Evolutionary conservation across 1,140 invertebrate genomes (phyloP).

Genomic region (Euura lappo): DNA sequence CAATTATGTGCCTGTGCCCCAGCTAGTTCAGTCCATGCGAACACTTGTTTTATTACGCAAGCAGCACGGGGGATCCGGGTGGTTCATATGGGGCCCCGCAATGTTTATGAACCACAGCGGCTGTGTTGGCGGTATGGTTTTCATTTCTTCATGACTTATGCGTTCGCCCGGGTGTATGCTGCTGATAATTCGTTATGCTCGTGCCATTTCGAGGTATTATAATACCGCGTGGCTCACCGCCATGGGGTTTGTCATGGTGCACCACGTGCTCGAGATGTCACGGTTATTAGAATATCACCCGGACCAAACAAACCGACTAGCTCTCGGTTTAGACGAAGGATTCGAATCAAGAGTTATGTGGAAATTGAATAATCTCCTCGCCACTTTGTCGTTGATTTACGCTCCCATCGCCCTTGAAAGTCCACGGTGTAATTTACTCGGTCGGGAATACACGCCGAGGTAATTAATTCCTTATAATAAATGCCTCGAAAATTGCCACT

Average conservation of each 20-base stretch:
- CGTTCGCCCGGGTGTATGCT: neutral
- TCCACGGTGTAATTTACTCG: neutral
- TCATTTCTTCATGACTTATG: neutral
- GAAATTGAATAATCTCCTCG: neutral
- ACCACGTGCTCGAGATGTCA: slow-evolving; percentile 6
- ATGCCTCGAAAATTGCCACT: neutral
- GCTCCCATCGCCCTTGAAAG: neutral
- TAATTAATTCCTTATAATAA: slow-evolving; percentile 1
- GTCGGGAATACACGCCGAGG: neutral
- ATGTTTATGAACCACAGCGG: neutral
- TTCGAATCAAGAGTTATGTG: neutral
- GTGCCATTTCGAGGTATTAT: slow-evolving; percentile 1
- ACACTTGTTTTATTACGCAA: slow-evolving; percentile 3
- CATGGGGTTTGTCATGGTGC: neutral
- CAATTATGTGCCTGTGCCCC: neutral
- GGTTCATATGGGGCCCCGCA: neutral
- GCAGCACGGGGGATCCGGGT: neutral
- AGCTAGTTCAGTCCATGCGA: neutral
- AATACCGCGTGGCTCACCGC: neutral
- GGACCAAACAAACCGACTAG: neutral
- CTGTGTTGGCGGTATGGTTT: too few relatives aligned
- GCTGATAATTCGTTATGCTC: slow-evolving; percentile 5
- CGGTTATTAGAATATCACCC: neutral
- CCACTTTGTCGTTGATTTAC: neutral
- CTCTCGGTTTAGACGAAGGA: neutral